Conservation (phyloP, 2,113 vertebrate species). For the Psettodes erumei region DNA sequence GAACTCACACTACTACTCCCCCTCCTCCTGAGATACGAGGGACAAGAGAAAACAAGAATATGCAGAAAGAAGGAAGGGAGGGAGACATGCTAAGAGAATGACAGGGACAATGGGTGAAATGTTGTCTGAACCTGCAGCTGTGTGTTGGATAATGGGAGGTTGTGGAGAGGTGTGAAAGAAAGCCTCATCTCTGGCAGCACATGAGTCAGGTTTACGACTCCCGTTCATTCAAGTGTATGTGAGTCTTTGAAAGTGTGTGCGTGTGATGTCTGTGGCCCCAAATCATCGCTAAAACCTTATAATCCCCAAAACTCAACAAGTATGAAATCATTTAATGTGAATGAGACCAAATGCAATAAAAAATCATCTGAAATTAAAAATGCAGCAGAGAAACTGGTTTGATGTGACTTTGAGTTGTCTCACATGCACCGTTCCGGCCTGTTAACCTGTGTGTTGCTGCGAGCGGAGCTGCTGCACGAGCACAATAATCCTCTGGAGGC, state of each 20-base stretch:
- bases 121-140: constrained; percentile 6
- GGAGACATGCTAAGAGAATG: neutral
- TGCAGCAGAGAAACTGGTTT: neutral
- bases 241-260: neutral
- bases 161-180: neutral
- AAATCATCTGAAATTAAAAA: neutral
- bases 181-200: neutral
- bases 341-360: neutral
- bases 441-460: neutral
- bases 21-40: no score
- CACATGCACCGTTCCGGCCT: neutral
- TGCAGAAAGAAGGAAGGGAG: neutral
- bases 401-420: neutral
- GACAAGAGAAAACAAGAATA: neutral
- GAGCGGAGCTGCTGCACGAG: neutral
- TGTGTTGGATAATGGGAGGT: constrained; percentile 7
- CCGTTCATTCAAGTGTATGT: neutral
- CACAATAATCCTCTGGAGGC: neutral
- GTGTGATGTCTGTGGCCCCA: neutral
- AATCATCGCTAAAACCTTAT: neutral
- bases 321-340: neutral
- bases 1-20: no score
- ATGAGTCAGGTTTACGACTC: constrained; percentile 9
- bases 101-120: neutral
- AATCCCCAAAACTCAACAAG: no score